phyloP scores from a whole-genome alignment of 2,113 vertebrate genomes.

The Thomomys bottae region DNA sequence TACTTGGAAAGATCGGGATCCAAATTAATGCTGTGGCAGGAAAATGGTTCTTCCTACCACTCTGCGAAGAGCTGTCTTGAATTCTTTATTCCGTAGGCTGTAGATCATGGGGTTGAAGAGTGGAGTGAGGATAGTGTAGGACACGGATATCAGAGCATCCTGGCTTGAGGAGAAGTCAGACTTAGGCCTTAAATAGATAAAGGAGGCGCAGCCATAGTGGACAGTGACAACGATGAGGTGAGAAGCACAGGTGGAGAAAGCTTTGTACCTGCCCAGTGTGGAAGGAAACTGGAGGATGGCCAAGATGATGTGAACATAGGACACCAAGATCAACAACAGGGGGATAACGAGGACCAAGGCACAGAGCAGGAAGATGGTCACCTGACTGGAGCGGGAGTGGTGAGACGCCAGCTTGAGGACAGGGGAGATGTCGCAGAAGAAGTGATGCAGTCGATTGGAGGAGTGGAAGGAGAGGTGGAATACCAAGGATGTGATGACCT shows the following conservation, averaged over 20 bases:
- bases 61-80: conserved; percentile 66
- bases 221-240: conserved; percentile 72
- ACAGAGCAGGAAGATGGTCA: conserved; percentile 68
- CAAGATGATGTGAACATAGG: conserved; percentile 65
- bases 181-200: conserved; percentile 70
- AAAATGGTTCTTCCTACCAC: conserved; percentile 26
- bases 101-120: conserved; percentile 75
- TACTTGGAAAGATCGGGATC: neutral
- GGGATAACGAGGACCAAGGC: conserved; percentile 57
- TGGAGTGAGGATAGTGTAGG: conserved; percentile 73
- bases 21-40: neutral
- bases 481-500: conserved; percentile 62
- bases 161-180: conserved; percentile 56
- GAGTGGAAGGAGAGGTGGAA: conserved; percentile 64
- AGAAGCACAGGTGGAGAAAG: conserved; percentile 75
- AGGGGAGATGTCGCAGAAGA: conserved; percentile 77
- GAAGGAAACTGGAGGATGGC: conserved; percentile 69
- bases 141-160: conserved; percentile 68
- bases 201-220: conserved; percentile 72
- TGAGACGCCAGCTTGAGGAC: conserved; percentile 66
- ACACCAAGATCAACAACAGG: conserved; percentile 65
- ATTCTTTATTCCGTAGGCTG: conserved; percentile 75
- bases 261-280: conserved; percentile 52
- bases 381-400: conserved; percentile 22
- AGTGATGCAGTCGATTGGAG: conserved; percentile 67